Conservation (phyloP, 2,113 vertebrate species). For the Pluvianellus socialis region DNA sequence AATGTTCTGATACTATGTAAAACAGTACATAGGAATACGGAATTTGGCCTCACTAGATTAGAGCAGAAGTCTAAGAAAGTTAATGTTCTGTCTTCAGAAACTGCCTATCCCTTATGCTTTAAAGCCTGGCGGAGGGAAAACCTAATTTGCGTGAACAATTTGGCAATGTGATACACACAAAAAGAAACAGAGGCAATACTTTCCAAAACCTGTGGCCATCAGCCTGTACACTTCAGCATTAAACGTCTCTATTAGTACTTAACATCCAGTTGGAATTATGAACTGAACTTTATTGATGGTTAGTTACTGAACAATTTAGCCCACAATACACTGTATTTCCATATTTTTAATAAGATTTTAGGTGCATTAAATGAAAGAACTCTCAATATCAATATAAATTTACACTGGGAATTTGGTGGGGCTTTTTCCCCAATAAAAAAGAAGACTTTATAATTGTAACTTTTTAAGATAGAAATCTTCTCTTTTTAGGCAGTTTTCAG, state of each 20-base stretch:
- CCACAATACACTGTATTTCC: background rate
- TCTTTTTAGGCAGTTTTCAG: background rate
- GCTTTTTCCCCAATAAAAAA: background rate
- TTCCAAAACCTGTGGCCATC: background rate
- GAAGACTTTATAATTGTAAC: background rate
- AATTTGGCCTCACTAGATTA: background rate
- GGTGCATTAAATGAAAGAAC: background rate
- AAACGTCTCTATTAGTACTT: background rate
- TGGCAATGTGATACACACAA: background rate
- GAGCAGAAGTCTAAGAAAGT: background rate
- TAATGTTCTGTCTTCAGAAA: background rate
- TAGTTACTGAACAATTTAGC: background rate
- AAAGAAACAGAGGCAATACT: background rate
- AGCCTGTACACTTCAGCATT: background rate
- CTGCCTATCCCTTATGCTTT: background rate
- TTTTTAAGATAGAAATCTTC: background rate
- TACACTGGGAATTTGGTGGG: background rate
- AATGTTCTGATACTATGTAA: background rate
- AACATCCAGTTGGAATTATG: background rate
- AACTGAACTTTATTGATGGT: background rate
- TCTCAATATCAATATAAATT: background rate
- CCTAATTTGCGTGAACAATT: background rate
- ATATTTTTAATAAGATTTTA: background rate
- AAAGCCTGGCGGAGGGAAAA: background rate
- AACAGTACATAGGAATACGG: background rate